Percentiles rank a stretch among this genome's conserved stretches.
Conservation (phyloP, 2,113 vertebrate species). For the Corvus cornix region DNA sequence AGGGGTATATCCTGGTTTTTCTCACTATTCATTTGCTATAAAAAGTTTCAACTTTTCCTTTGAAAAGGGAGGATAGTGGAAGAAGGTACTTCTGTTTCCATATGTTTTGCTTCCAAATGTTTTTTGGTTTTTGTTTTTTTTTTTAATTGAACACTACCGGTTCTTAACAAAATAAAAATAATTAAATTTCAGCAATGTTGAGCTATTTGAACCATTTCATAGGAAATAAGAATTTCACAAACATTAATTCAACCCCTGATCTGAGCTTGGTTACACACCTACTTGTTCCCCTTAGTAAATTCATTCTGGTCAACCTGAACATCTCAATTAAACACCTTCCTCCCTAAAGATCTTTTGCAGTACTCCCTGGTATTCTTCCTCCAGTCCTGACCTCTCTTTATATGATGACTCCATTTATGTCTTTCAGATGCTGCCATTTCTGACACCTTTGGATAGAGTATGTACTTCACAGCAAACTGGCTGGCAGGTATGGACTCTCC, state of each 20-base stretch:
- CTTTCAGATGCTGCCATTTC: not conserved
- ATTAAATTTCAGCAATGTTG: not conserved
- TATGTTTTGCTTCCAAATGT: not conserved
- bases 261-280: not conserved
- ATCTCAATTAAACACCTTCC: not conserved
- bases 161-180: not conserved
- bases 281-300: not conserved
- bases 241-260: not conserved
- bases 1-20: not conserved
- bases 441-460: not conserved
- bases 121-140: not conserved
- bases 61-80: not conserved
- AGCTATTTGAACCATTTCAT: not conserved
- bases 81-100: not conserved
- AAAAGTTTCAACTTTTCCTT: not conserved
- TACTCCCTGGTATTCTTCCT: not conserved
- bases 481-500: not conserved
- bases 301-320: not conserved
- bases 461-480: not conserved
- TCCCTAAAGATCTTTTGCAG: not conserved
- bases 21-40: not conserved
- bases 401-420: not conserved
- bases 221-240: not conserved
- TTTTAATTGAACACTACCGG: not conserved
- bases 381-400: not conserved